Conservation (phyloP, 2,797 vertebrate genomes). For the Lagodon rhomboides region DNA sequence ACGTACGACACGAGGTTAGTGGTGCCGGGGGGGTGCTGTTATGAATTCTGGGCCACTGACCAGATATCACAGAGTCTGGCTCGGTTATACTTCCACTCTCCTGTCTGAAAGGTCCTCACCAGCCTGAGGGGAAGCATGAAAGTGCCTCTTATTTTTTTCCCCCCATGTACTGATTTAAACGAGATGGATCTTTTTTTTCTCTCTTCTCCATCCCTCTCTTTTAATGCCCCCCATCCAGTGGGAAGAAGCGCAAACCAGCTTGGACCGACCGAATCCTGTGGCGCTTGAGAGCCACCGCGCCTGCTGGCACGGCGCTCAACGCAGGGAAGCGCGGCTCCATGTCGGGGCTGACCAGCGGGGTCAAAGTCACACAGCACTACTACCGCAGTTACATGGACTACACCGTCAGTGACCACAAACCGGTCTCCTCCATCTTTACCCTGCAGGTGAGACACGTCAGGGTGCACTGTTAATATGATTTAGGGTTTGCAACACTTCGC, state of each 20-base stretch:
- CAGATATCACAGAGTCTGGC: slow-evolving; percentile 20
- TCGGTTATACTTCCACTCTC: slow-evolving; percentile 17
- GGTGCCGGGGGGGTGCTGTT: slow-evolving; percentile 7
- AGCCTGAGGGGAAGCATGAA: slow-evolving; percentile 17
- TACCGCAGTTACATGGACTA: slow-evolving; percentile 98
- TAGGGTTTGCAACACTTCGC: neutral
- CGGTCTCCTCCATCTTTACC: slow-evolving; percentile 94
- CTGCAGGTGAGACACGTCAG: slow-evolving; percentile 87
- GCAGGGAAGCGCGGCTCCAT: slow-evolving; percentile 79
- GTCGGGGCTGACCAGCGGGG: slow-evolving; percentile 79
- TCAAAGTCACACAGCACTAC: slow-evolving; percentile 92
- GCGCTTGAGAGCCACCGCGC: slow-evolving; percentile 88
- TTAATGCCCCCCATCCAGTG: slow-evolving; percentile 80
- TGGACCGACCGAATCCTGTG: slow-evolving; percentile 99
- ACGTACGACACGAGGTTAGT: slow-evolving; percentile 96
- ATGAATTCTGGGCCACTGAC: slow-evolving; percentile 45
- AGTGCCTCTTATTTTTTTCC: neutral
- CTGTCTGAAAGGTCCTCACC: slow-evolving; percentile 50
- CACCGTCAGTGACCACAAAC: slow-evolving; percentile 96
- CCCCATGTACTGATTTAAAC: neutral
- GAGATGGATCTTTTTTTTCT: neutral
- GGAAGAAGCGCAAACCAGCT: slow-evolving; percentile 97
- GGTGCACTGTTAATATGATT: neutral
- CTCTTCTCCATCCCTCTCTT: slow-evolving; percentile 3
- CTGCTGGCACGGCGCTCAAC: slow-evolving; percentile 46